Evolutionary conservation across 37 sponge, comb jelly and placozoan species (phyloP), one percentile per base, ranked within the genome.

Genomic region (Beroe forskalii): DNA sequence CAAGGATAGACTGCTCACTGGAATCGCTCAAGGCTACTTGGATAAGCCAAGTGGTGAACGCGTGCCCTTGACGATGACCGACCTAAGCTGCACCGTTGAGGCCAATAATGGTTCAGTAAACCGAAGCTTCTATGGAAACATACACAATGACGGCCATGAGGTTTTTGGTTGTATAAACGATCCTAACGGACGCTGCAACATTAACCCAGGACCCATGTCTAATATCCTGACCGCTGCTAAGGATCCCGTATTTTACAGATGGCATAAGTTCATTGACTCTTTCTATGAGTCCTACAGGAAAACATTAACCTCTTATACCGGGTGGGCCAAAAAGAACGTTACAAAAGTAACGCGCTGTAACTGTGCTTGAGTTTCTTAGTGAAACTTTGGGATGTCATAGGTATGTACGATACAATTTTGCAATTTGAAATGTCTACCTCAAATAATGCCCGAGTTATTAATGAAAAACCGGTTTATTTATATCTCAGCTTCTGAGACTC

Each of bases 261-360:
- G 75, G 75, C 75, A 72, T 20, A 72, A 72, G 75, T 72, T 72
- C 30, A 30, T 72, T 32, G 75, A 72, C 33, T 22, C 30, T 20
- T 20, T 72, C 30, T 72, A 35, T 72, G 75, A 72, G 20, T 20
- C 23, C 9, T 30, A 38, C 22, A 72, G 75, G 33, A 38, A 8
- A 12, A 72, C 28, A 4, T 3, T 38, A 8, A 36, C 14, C 8
- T 20, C 75, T 1, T 32, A n/a, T n/a, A n/a, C n/a, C n/a, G n/a
- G n/a, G n/a, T n/a, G n/a, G n/a, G n/a, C n/a, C n/a, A n/a, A n/a
- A n/a, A n/a, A n/a, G n/a, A n/a, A n/a, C n/a, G n/a, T n/a, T n/a
- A n/a, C n/a, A n/a, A n/a, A n/a, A n/a, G n/a, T n/a, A n/a, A n/a
- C n/a, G n/a, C n/a, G n/a, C n/a, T n/a, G n/a, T n/a, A n/a, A n/a